Conservation (phyloP, 2,113 vertebrate genomes). For the Opisthocomus hoazin region DNA sequence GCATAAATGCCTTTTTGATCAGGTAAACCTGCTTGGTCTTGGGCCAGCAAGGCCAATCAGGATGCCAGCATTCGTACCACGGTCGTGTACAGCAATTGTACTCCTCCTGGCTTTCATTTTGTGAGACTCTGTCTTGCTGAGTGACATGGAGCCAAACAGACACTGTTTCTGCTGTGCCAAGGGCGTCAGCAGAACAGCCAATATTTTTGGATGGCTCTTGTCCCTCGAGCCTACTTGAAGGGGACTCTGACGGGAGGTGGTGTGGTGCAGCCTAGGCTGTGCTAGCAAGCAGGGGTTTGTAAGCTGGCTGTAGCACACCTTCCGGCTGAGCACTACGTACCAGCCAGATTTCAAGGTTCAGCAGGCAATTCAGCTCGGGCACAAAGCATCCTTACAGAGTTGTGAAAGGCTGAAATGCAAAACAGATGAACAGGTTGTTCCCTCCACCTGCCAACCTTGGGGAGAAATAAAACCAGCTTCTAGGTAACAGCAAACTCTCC, state of each 20-base stretch:
- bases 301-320: not conserved
- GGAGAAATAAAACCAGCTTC: not conserved
- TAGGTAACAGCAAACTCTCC: not conserved
- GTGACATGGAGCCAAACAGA: not conserved
- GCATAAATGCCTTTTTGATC: not conserved
- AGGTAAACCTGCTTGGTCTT: not conserved
- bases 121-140: too few species aligned
- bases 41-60: not conserved
- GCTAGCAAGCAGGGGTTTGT: not conserved
- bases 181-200: not conserved
- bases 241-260: not conserved
- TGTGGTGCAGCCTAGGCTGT: not conserved
- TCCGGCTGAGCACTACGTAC: not conserved
- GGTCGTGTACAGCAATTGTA: not conserved
- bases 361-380: not conserved
- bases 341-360: constrained; percentile 25
- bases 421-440: not conserved
- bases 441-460: not conserved
- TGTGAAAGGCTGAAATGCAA: constrained; percentile 1
- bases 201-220: not conserved
- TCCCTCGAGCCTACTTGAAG: not conserved
- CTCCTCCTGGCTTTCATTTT: not conserved
- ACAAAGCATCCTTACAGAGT: not conserved
- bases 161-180: not conserved
- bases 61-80: not conserved